Evolutionary conservation across 2,888 invertebrate genomes (phyloP).

Genomic region (Tenthredo scrophulariae): DNA sequence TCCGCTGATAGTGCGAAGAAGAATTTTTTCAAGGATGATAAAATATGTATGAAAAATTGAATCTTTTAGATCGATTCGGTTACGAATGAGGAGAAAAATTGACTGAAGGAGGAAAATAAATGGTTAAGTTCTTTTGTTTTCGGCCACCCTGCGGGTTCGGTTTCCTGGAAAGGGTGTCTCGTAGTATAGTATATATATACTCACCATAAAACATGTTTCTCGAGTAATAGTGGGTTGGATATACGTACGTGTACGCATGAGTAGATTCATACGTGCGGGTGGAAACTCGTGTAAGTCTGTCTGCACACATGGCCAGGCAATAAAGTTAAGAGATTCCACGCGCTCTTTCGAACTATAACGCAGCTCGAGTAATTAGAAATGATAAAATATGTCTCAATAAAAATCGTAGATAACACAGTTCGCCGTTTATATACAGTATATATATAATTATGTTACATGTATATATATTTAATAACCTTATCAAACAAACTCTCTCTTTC

Average conservation of each 20-base stretch:
- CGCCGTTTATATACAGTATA: background rate
- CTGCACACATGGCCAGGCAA: conserved; percentile 31
- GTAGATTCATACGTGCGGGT: background rate
- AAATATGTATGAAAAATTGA: background rate
- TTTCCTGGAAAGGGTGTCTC: conserved; percentile 27
- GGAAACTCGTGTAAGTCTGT: background rate
- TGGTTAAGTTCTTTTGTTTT: conserved; percentile 18
- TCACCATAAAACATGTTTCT: conserved; percentile 19
- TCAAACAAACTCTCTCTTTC: background rate
- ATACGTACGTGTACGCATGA: background rate
- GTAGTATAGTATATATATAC: background rate
- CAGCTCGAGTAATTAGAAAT: conserved; percentile 43
- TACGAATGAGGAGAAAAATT: background rate
- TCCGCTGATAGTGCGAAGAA: background rate
- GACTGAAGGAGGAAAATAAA: background rate
- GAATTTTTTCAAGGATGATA: background rate
- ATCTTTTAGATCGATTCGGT: background rate
- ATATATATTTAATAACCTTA: background rate
- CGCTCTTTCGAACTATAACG: background rate
- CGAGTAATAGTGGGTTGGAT: background rate
- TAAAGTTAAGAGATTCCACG: conserved; percentile 49
- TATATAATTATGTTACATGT: background rate
- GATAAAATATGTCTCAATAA: conserved; percentile 34
- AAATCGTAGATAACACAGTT: background rate
- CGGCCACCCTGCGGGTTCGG: conserved; percentile 30